phyloP scores from a whole-genome alignment of 2,113 vertebrate species.

The Pelecanoides urinatrix region DNA sequence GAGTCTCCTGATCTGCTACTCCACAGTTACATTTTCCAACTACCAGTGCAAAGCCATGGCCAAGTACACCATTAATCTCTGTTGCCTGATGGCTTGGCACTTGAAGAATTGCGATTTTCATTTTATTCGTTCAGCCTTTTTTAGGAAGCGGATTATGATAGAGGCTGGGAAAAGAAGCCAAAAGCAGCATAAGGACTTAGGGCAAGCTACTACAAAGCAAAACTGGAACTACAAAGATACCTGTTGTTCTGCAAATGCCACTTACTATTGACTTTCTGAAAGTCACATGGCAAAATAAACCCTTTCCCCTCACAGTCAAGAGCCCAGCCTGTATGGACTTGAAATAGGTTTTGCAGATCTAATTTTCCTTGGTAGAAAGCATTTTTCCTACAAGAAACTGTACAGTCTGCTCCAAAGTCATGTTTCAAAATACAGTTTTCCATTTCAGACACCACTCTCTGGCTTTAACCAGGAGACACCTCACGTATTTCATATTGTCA shows the following conservation, averaged over 20 bases:
- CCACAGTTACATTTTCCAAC: neutral
- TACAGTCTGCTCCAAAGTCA: neutral
- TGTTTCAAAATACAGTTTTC: neutral
- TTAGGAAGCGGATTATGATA: neutral
- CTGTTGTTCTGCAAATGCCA: conserved; percentile 15
- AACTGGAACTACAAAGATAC: conserved; percentile 3
- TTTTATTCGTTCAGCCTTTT: neutral
- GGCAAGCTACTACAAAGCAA: neutral
- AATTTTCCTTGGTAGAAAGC: neutral
- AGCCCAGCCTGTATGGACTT: neutral
- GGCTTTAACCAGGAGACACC: neutral
- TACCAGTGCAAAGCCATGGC: neutral
- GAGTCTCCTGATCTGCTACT: neutral
- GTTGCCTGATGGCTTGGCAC: neutral
- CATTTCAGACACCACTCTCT: neutral
- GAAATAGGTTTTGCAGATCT: neutral
- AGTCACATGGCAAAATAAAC: conserved; percentile 26
- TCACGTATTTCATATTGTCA: neutral
- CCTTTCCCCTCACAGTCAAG: neutral
- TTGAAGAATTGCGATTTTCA: neutral
- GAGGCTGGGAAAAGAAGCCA: neutral
- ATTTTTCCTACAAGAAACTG: neutral
- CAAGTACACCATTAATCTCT: neutral
- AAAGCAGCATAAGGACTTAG: neutral
- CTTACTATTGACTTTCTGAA: neutral